Evolutionary conservation across 2,113 vertebrate genomes (phyloP).

Genomic region (Lanius collurio): DNA sequence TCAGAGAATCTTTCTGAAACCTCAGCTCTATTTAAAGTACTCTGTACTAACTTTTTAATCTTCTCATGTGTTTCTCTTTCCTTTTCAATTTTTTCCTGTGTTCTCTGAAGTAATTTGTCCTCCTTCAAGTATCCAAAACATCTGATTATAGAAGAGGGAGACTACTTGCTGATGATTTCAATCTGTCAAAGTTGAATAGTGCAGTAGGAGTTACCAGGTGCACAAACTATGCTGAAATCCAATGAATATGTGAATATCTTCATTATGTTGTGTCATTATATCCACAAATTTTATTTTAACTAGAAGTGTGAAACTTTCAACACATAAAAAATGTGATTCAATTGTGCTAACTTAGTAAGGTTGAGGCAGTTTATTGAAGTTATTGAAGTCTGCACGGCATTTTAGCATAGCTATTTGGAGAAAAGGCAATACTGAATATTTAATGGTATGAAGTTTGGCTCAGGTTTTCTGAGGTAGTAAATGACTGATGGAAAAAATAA

Average conservation of each 20-base stretch:
- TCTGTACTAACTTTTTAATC: background rate
- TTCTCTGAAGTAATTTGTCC: background rate
- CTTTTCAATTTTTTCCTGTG: background rate
- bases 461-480: background rate
- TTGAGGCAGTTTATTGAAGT: background rate
- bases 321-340: background rate
- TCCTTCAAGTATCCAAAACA: background rate
- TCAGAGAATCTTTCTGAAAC: background rate
- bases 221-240: background rate
- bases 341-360: background rate
- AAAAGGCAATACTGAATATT: background rate
- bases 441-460: background rate
- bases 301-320: background rate
- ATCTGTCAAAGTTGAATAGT: background rate
- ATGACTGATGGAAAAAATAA: background rate
- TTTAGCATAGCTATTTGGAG: background rate
- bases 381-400: background rate
- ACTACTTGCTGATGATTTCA: background rate
- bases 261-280: background rate
- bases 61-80: background rate
- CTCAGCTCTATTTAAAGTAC: background rate
- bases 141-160: background rate
- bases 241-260: background rate
- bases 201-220: background rate
- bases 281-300: background rate